Evolutionary conservation across 2,113 vertebrate species (phyloP).

Genomic region (Rana temporaria): DNA sequence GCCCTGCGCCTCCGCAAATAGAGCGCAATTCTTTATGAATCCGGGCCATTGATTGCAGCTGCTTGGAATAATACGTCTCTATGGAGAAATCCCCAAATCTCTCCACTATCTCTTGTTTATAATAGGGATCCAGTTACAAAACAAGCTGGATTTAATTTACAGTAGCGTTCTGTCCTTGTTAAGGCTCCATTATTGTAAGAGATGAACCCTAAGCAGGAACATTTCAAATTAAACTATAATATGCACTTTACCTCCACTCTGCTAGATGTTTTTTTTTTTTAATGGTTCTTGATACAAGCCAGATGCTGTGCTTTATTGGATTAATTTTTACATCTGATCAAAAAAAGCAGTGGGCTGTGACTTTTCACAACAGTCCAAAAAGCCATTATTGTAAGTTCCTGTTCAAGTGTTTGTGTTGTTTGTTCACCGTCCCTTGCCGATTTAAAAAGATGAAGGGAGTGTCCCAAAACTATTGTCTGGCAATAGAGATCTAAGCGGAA

Average conservation of each 20-base stretch:
- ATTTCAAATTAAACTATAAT: background rate
- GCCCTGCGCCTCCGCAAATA: too few relatives aligned
- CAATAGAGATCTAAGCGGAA: constrained; percentile 13
- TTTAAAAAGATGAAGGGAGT: constrained; percentile 27
- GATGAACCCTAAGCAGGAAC: background rate
- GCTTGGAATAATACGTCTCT: background rate
- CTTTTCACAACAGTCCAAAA: constrained; percentile 29
- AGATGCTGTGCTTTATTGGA: constrained; percentile 44
- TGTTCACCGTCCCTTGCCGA: constrained; percentile 23
- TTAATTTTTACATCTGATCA: constrained; percentile 40
- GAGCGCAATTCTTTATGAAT: too few relatives aligned
- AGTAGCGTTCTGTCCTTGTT: constrained; percentile 7
- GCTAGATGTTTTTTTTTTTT: background rate
- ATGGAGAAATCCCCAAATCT: background rate
- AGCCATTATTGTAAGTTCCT: constrained; percentile 32
- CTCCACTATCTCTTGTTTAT: background rate
- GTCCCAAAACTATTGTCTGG: constrained; percentile 30
- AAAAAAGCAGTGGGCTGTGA: constrained; percentile 36
- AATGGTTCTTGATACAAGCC: constrained; percentile 40
- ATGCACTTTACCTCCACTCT: background rate
- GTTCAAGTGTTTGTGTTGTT: constrained; percentile 21
- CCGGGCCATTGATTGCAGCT: background rate
- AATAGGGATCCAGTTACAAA: background rate
- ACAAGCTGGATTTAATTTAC: background rate
- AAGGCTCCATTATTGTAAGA: background rate